Percentiles rank a stretch among this genome's conserved stretches.
These are phyloP conservation scores for Aplodontia rufa DNA, from an alignment of 2,113 vertebrate species.

Conservation along the genomic window DNA sequence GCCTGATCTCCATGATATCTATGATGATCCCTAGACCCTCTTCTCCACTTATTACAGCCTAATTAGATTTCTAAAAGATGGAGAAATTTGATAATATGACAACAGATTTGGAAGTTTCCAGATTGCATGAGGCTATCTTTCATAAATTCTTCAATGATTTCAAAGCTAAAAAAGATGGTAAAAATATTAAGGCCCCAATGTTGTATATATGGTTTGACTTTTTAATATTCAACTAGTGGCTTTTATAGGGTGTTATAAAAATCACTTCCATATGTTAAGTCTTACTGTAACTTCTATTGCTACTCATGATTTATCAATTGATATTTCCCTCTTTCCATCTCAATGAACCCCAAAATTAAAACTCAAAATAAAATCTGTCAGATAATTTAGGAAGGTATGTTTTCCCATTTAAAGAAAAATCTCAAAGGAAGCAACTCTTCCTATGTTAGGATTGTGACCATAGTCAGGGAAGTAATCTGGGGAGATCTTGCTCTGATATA, in stretches of 20 bases:
- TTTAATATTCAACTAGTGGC: neutral
- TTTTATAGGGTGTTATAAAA: neutral
- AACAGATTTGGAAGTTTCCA: neutral
- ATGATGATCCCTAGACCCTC: neutral
- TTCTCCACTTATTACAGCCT: neutral
- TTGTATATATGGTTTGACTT: neutral
- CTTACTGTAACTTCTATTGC: neutral
- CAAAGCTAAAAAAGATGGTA: neutral
- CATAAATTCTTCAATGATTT: neutral
- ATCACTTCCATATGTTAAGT: neutral
- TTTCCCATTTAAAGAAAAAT: slow-evolving; percentile 11
- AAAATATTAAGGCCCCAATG: neutral
- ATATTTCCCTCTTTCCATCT: fast-evolving
- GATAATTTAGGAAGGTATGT: neutral
- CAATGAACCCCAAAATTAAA: neutral
- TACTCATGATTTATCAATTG: neutral
- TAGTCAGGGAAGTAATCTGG: neutral
- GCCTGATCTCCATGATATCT: neutral
- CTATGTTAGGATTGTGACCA: neutral
- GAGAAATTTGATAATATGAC: neutral
- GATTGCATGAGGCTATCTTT: neutral
- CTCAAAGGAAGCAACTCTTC: neutral
- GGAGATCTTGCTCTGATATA: neutral
- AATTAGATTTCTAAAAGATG: slow-evolving; percentile 16
- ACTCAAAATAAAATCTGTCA: neutral